A percentile compares a stretch with the other conserved stretches of the same genome.
These are phyloP conservation scores for Acrocyrtus sp. DNA, from an alignment of 2,888 invertebrate genomes.

Conservation along the genomic window DNA sequence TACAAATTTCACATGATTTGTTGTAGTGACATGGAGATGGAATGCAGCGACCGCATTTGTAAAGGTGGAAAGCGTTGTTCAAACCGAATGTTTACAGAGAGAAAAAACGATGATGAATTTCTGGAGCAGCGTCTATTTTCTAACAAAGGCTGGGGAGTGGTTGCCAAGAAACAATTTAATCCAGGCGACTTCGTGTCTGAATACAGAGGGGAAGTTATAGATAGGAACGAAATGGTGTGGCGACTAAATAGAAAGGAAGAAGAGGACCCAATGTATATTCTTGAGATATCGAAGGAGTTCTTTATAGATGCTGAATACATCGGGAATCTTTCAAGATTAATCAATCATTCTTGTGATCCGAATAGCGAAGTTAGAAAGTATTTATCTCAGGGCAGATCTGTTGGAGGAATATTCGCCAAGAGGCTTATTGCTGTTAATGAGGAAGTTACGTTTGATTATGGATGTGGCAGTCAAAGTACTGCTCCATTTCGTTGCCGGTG, in stretches of 20 bases:
- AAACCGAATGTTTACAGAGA: constrained; percentile 56
- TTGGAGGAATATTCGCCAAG: constrained; percentile 59
- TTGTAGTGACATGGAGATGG: constrained; percentile 54
- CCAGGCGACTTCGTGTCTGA: constrained; percentile 59
- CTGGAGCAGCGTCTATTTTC: constrained; percentile 30
- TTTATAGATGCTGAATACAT: constrained; percentile 60
- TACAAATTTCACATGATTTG: constrained; percentile 11
- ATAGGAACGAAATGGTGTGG: constrained; percentile 46
- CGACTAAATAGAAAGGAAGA: constrained; percentile 50
- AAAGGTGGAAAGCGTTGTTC: constrained; percentile 41
- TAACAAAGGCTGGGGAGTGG: constrained; percentile 59
- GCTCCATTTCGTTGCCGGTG: constrained; percentile 58
- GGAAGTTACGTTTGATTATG: constrained; percentile 60
- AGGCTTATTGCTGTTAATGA: constrained; percentile 49
- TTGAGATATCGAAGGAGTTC: constrained; percentile 52
- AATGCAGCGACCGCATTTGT: constrained; percentile 58
- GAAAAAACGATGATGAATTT: constrained; percentile 37
- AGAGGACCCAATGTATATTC: constrained; percentile 58
- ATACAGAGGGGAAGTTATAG: constrained; percentile 61
- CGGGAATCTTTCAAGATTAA: constrained; percentile 59
- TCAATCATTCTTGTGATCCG: constrained; percentile 62
- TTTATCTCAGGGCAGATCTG: constrained; percentile 47
- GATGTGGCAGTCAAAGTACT: constrained; percentile 51
- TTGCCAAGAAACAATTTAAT: constrained; percentile 30
- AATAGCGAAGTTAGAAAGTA: constrained; percentile 59